These are phyloP conservation scores for Aphidius gifuensis DNA, from an alignment of 1,140 invertebrate species.

Conservation along the genomic window DNA sequence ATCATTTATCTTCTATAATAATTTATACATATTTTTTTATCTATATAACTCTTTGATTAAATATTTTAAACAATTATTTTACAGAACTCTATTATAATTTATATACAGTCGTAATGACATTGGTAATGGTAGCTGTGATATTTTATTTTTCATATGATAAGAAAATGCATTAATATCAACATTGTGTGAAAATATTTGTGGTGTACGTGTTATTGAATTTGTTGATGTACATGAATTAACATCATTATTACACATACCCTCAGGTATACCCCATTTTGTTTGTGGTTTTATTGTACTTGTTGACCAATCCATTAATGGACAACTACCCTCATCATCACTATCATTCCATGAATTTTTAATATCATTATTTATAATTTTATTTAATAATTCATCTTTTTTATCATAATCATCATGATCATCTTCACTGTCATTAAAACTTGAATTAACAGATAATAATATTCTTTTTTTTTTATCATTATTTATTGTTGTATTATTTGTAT, in stretches of 20 bases:
- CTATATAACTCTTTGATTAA: constrained; percentile 21
- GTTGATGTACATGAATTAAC: neutral
- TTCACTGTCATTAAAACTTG: neutral
- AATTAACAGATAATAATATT: neutral
- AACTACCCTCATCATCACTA: neutral
- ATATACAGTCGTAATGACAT: constrained; percentile 57
- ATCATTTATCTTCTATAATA: neutral
- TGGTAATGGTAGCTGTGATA: constrained; percentile 58
- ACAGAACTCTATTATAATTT: constrained; percentile 53
- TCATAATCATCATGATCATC: neutral
- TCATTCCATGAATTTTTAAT: neutral
- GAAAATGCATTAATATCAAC: constrained; percentile 34
- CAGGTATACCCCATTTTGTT: neutral
- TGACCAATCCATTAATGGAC: constrained; percentile 3
- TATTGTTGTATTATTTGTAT: neutral
- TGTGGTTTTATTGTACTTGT: neutral
- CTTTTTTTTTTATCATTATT: neutral
- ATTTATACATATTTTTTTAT: constrained; percentile 8
- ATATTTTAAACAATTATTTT: constrained; percentile 32
- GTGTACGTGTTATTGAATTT: neutral
- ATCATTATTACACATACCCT: neutral
- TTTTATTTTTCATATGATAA: constrained; percentile 55
- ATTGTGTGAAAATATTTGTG: constrained; percentile 25
- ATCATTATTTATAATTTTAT: neutral
- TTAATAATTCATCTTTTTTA: neutral